Base-by-base conservation (phyloP, 2,113 vertebrate genomes). In the Cynopterus brachyotis region DNA sequence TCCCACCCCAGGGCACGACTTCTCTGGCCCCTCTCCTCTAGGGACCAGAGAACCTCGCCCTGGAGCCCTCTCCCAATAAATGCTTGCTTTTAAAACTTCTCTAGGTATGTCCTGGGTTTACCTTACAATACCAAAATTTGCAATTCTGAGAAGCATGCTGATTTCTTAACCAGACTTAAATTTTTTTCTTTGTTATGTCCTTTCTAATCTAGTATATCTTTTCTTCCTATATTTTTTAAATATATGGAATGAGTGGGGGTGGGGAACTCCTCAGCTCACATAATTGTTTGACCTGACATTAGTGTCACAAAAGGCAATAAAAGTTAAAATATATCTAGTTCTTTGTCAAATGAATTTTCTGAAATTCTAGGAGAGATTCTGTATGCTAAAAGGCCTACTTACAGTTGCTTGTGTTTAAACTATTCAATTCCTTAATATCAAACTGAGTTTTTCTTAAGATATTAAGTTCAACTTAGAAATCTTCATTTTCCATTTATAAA, bases 271-370 rank as follows among this genome's bases (percentile, higher is more conserved):
- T 47, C 20, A 42, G 35, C 72, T 53, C n/a, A 28, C 53, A n/a
- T 57, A 75, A 76, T 83, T 83, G 35, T 67, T 42, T 64, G 35
- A 64, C 35, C 9, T 57, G 73, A 55, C 55, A 35, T 30, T 55
- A 22, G 45, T 57, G 45, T 73, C 45, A 57, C 53, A 24, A 80
- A 90, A 37, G 45, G 13, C 86, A 86, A 73, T 35, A 15, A 86
- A 85, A 62, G 75, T 60, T 79, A 30, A 86, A 91, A 91, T 69
- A 69, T 11, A n/a, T 53, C 60, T 42, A 60, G 50, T 32, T 85
- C 53, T 95, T 59, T 57, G 12, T 83, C 59, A 82, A 15, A 10
- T 80, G 55, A 86, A 55, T 91, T 95, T 83, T 83, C 73, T 95
- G 32, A 72, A 87, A 40, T 76, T 83, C 69, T 47, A 57, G 35